phyloP scores from a whole-genome alignment of 2,797 vertebrate genomes.

The Mormyrus hasselquistii region DNA sequence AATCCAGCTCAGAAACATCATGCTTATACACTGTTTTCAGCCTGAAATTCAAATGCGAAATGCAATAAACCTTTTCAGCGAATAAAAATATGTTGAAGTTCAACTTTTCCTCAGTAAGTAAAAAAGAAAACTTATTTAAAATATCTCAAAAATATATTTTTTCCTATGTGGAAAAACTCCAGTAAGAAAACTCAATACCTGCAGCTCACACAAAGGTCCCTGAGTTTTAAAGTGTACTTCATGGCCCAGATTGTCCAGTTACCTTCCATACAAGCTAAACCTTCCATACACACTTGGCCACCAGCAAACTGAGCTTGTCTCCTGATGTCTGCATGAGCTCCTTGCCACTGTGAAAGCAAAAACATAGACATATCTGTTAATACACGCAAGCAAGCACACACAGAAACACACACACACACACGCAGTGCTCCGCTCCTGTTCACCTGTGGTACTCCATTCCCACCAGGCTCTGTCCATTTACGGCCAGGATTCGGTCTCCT shows the following conservation, averaged over 20 bases:
- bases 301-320: slow-evolving; percentile 57
- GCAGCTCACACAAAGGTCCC: background rate
- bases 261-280: slow-evolving; percentile 47
- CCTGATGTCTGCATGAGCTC: slow-evolving; percentile 63
- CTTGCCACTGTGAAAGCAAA: slow-evolving; percentile 50
- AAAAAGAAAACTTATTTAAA: background rate
- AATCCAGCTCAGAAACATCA: background rate
- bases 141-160: background rate
- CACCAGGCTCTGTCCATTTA: slow-evolving; percentile 67
- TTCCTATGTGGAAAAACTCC: background rate
- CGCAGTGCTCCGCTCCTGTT: background rate
- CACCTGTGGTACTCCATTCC: slow-evolving; percentile 65
- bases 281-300: slow-evolving; percentile 56
- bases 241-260: slow-evolving; percentile 39
- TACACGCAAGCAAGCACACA: background rate
- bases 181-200: background rate
- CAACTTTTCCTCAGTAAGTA: background rate
- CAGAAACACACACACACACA: slow-evolving; percentile 33
- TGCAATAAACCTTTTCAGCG: background rate
- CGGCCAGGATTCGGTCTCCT: slow-evolving; percentile 68
- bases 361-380: background rate
- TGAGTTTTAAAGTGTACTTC: slow-evolving; percentile 25
- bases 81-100: background rate
- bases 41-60: background rate
- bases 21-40: background rate